Evolutionary conservation across 2,113 vertebrate genomes (phyloP).

Genomic region (Anarrhichthys ocellatus): DNA sequence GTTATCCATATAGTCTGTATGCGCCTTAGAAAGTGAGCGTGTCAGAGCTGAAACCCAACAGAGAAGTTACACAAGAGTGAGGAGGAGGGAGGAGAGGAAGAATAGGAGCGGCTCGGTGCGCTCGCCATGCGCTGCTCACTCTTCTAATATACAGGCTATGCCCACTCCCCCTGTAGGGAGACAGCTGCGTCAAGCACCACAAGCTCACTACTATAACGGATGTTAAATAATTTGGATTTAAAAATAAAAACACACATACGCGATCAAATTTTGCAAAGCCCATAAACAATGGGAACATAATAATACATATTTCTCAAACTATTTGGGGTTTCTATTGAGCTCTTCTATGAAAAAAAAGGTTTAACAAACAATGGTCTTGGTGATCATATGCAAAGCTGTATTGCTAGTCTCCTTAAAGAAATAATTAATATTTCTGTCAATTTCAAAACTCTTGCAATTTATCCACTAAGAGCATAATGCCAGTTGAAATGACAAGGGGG

Average conservation of each 20-base stretch:
- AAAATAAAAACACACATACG: conserved; percentile 27
- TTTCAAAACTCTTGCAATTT: background rate
- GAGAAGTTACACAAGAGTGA: conserved; percentile 65
- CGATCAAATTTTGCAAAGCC: background rate
- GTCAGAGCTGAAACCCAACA: conserved; percentile 4
- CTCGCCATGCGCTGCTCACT: conserved; percentile 48
- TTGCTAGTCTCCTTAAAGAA: background rate
- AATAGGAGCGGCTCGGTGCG: conserved; percentile 19
- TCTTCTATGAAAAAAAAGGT: background rate
- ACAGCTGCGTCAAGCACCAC: background rate
- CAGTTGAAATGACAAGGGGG: background rate
- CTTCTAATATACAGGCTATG: background rate
- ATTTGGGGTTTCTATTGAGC: background rate
- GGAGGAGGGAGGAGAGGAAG: conserved; percentile 52
- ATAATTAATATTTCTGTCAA: background rate
- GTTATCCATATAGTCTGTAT: background rate
- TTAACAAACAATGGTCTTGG: background rate
- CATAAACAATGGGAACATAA: background rate
- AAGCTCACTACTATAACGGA: background rate
- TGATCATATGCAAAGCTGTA: background rate
- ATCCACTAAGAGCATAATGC: background rate
- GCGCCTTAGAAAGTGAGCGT: background rate
- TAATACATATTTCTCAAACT: background rate
- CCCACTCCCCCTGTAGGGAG: conserved; percentile 33
- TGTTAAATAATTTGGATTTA: background rate